Evolutionary conservation across 2,113 vertebrate species (phyloP).

Genomic region (Oreotragus oreotragus): DNA sequence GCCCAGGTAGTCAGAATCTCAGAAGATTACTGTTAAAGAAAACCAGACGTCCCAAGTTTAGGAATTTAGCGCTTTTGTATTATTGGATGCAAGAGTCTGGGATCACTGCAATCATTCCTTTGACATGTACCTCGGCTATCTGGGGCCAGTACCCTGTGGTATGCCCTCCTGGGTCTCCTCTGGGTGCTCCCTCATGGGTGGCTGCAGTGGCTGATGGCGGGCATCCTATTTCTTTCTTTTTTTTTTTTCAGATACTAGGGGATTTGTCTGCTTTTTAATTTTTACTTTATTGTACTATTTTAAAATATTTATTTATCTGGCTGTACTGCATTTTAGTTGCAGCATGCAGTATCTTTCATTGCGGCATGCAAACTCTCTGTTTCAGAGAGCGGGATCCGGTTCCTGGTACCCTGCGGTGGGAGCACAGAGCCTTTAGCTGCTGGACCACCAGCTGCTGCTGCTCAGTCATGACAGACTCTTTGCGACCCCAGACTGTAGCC

Average conservation of each 20-base stretch:
- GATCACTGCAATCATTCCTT: neutral
- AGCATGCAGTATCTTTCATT: rapidly evolving
- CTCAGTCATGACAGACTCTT: neutral
- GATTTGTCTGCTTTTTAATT: neutral
- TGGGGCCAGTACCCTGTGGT: neutral
- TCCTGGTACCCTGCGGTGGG: neutral
- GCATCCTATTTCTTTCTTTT: neutral
- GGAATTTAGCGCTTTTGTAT: neutral
- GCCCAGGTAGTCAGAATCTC: neutral
- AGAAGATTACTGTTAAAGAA: neutral
- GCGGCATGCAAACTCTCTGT: neutral
- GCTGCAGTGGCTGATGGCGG: neutral
- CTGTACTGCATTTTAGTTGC: neutral
- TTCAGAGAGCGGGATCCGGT: neutral
- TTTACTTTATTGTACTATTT: neutral
- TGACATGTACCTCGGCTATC: neutral
- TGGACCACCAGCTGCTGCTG: neutral
- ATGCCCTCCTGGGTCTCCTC: neutral
- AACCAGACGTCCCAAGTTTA: neutral
- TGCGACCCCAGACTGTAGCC: neutral
- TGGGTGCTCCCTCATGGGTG: neutral
- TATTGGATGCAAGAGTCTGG: neutral
- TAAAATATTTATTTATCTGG: neutral
- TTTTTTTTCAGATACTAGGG: neutral
- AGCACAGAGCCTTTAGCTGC: neutral